These are phyloP conservation scores for Scrobipalpa atriplicella DNA, from an alignment of 2,888 invertebrate genomes.

Conservation along the genomic window DNA sequence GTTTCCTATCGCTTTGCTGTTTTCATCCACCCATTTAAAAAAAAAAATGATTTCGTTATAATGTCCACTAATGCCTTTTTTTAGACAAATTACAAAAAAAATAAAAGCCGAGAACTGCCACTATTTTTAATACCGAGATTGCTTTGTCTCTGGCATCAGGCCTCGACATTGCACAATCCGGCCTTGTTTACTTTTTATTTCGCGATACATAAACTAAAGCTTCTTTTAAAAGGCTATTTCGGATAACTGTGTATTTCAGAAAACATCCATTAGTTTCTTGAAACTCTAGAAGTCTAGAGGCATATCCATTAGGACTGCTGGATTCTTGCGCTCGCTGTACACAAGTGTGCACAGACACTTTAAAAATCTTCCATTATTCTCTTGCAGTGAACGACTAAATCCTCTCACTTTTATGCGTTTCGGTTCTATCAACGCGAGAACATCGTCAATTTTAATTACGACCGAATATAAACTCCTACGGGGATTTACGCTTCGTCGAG, in stretches of 20 bases:
- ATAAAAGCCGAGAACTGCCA: no score
- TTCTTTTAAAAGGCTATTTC: neutral
- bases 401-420: neutral
- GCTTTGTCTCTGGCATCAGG: no score
- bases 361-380: slow-evolving; percentile 10
- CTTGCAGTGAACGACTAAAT: neutral
- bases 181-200: neutral
- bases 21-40: no score
- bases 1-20: no score
- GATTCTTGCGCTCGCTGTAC: neutral
- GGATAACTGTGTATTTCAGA: neutral
- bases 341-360: neutral
- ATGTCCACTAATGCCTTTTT: no score
- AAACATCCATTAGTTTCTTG: neutral
- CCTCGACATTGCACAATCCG: no score
- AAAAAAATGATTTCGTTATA: no score
- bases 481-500: slow-evolving; percentile 1
- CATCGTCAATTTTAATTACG: slow-evolving; percentile 12
- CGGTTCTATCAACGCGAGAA: neutral
- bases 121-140: neutral
- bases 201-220: neutral
- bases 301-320: neutral
- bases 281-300: neutral
- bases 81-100: no score
- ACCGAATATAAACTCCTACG: neutral